A percentile compares a stretch with the other conserved stretches of the same genome.
phyloP scores from a whole-genome alignment of 2,797 vertebrate species.

The Aratinga solstitialis region DNA sequence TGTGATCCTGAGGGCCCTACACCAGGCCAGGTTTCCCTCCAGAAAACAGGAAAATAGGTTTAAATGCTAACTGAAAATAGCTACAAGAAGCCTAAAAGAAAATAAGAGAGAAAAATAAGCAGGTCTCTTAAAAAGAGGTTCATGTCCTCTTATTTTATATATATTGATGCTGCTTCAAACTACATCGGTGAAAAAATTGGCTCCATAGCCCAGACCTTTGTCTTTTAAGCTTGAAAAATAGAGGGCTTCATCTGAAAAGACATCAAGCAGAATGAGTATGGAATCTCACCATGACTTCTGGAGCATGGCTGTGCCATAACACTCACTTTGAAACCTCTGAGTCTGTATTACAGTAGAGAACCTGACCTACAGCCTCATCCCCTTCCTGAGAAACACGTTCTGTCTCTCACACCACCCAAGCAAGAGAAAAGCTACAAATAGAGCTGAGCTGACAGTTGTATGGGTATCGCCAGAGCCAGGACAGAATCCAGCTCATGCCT shows the following conservation, averaged over 20 bases:
- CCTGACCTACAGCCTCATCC: background rate
- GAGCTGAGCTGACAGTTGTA: conserved; percentile 13
- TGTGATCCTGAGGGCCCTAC: background rate
- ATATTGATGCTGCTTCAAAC: background rate
- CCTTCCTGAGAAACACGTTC: background rate
- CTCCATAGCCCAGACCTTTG: background rate
- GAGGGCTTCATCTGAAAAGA: background rate
- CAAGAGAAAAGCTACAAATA: background rate
- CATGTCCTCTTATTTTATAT: background rate
- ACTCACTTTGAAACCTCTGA: background rate
- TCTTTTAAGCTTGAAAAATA: background rate
- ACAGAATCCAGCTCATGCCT: conserved; percentile 48
- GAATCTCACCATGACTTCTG: background rate
- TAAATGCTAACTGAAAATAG: background rate
- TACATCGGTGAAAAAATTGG: background rate
- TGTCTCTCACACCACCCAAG: background rate
- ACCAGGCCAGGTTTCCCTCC: background rate
- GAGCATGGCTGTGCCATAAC: background rate
- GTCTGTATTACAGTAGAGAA: background rate
- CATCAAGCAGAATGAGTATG: background rate
- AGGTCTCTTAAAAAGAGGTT: background rate
- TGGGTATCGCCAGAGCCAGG: conserved; percentile 8
- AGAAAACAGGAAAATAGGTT: background rate
- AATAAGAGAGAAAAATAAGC: background rate
- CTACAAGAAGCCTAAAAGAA: background rate